phyloP scores from a whole-genome alignment of 2,888 invertebrate species.

The Epirrhoe tristata region DNA sequence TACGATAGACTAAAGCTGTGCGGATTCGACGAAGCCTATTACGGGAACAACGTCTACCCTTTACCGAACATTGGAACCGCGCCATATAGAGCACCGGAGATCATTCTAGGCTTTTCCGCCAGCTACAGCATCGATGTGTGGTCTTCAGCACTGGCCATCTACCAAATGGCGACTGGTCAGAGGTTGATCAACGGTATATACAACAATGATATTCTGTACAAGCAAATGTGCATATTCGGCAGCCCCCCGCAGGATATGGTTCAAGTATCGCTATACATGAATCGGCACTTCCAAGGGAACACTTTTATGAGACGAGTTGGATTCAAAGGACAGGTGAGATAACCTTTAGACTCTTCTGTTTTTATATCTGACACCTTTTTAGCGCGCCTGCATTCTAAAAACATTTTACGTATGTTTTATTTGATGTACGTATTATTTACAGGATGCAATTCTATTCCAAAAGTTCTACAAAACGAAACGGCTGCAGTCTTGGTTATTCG shows the following conservation, averaged over 20 bases:
- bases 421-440: slow-evolving; percentile 35
- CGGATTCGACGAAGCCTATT: slow-evolving; percentile 64
- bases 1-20: slow-evolving; percentile 59
- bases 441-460: slow-evolving; percentile 40
- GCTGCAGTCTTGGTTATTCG: slow-evolving; percentile 39
- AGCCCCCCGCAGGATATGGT: slow-evolving; percentile 56
- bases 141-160: slow-evolving; percentile 65
- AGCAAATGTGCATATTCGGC: slow-evolving; percentile 61
- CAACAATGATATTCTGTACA: slow-evolving; percentile 60
- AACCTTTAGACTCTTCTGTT: too few relatives aligned
- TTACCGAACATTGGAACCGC: slow-evolving; percentile 52
- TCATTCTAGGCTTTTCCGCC: slow-evolving; percentile 62
- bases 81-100: slow-evolving; percentile 67
- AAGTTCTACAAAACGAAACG: slow-evolving; percentile 40
- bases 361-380: neutral
- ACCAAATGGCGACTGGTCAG: slow-evolving; percentile 61
- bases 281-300: slow-evolving; percentile 49
- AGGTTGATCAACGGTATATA: slow-evolving; percentile 53
- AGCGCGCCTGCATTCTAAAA: too few relatives aligned
- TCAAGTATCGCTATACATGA: slow-evolving; percentile 41
- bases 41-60: slow-evolving; percentile 23
- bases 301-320: slow-evolving; percentile 47
- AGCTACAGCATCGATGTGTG: slow-evolving; percentile 66
- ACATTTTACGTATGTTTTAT: neutral
- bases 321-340: slow-evolving; percentile 41